Conservation (phyloP, 2,113 vertebrate species). For the Chloropsis cyanopogon region DNA sequence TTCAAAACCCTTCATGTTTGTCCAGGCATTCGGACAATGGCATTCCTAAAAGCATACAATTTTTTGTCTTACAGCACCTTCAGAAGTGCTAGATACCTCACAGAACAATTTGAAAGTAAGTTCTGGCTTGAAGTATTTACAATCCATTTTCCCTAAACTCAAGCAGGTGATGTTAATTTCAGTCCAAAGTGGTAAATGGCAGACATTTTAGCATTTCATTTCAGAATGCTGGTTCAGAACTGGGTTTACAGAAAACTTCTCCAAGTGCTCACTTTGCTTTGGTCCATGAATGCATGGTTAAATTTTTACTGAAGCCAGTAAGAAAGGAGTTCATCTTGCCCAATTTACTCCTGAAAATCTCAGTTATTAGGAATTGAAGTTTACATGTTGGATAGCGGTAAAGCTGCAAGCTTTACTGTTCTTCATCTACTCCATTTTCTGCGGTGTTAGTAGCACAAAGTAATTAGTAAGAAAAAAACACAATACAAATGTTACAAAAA, state of each 20-base stretch:
- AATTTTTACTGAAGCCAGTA: accelerated
- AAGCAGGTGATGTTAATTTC: background rate
- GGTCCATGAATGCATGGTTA: background rate
- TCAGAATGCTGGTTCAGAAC: background rate
- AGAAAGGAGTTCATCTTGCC: background rate
- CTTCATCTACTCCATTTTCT: no score
- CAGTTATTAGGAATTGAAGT: background rate
- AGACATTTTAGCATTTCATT: background rate
- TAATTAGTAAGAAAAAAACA: no score
- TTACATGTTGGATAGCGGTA: background rate
- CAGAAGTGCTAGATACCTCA: background rate
- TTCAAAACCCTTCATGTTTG: background rate
- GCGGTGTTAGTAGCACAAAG: no score
- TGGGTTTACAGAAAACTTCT: background rate
- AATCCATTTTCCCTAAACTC: background rate
- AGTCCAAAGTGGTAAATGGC: background rate
- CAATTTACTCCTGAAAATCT: background rate
- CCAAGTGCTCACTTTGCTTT: background rate
- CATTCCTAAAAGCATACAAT: background rate
- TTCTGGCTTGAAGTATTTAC: background rate
- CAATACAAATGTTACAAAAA: no score
- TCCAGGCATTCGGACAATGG: background rate
- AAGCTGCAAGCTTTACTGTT: background rate
- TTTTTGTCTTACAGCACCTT: background rate
- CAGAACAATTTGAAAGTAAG: background rate